phyloP scores from a whole-genome alignment of 2,113 vertebrate genomes.

The Ameiurus melas region DNA sequence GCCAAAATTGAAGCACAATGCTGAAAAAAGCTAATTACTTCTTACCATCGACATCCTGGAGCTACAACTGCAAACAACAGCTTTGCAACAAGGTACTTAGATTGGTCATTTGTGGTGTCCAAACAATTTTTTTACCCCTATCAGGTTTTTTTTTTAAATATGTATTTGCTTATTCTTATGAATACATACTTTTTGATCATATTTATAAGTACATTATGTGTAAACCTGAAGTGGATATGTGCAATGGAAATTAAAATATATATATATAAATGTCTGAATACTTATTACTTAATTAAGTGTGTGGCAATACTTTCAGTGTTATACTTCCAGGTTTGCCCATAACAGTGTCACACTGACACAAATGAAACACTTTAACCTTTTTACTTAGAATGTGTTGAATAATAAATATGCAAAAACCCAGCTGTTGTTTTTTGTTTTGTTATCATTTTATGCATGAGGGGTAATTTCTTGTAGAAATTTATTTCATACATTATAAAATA shows the following conservation, averaged over 20 bases:
- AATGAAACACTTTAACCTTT: conserved; percentile 3
- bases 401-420: conserved; percentile 6
- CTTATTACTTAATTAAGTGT: neutral
- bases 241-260: neutral
- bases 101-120: neutral
- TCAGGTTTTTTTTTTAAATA: neutral
- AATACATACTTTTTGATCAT: neutral
- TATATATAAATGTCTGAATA: neutral
- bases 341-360: conserved; percentile 5
- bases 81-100: neutral
- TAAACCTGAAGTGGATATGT: neutral
- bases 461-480: neutral
- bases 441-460: neutral
- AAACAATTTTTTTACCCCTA: neutral
- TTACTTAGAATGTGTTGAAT: conserved; percentile 4
- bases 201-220: neutral
- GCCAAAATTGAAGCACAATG: neutral
- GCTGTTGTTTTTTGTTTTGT: neutral
- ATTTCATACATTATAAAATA: neutral
- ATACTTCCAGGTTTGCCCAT: neutral
- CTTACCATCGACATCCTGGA: neutral
- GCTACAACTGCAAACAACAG: neutral
- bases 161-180: neutral
- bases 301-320: neutral
- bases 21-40: neutral